phyloP scores from a whole-genome alignment of 2,113 vertebrate genomes.

The Harpagus bidentatus region DNA sequence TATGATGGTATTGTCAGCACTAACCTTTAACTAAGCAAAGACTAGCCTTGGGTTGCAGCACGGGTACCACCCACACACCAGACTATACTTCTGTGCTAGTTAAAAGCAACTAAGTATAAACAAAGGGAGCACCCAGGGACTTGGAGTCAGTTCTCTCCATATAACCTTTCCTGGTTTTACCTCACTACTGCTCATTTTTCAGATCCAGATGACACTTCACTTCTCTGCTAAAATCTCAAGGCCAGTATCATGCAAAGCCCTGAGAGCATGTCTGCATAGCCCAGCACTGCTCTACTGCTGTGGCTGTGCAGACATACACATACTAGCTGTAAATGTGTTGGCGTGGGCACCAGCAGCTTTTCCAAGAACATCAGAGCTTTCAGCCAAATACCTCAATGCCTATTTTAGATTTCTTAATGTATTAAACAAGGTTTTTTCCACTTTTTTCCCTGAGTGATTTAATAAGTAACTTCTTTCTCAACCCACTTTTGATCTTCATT shows the following conservation, averaged over 20 bases:
- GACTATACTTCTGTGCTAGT: neutral
- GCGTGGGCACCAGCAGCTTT: neutral
- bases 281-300: neutral
- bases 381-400: neutral
- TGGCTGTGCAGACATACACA: neutral
- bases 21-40: slow-evolving; percentile 16
- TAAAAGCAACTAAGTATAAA: neutral
- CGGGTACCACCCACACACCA: neutral
- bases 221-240: neutral
- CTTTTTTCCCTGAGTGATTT: neutral
- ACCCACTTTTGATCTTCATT: neutral
- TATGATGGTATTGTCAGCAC: neutral
- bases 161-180: neutral
- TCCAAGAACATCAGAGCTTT: neutral
- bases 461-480: neutral
- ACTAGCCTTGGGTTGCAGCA: neutral
- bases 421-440: neutral
- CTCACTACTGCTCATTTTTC: neutral
- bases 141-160: neutral
- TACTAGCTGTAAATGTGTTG: neutral
- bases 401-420: neutral
- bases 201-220: neutral
- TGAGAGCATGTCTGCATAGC: neutral
- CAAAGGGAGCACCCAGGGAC: neutral
- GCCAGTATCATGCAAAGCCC: neutral